phyloP scores from a whole-genome alignment of 2,113 vertebrate species.

The Apaloderma vittatum region DNA sequence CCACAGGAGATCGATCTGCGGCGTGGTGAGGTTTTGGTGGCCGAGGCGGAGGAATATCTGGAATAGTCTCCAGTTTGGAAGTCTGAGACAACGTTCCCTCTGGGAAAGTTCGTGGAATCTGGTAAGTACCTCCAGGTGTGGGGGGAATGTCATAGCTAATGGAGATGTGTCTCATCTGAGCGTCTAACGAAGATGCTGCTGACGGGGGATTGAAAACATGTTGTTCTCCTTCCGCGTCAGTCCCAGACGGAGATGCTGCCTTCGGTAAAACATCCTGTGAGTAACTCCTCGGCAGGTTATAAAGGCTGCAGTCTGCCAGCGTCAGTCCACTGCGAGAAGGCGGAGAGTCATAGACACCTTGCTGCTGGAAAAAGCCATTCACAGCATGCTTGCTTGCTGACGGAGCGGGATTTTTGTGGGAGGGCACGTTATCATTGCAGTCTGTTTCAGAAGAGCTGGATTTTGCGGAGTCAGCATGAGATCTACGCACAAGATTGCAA shows the following conservation, averaged over 20 bases:
- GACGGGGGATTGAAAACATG: constrained; percentile 88
- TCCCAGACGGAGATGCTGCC: constrained; percentile 80
- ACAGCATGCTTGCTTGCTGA: constrained; percentile 85
- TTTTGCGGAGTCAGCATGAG: constrained; percentile 88
- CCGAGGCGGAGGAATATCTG: constrained; percentile 92
- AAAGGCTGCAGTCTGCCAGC: constrained; percentile 86
- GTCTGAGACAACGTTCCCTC: constrained; percentile 80
- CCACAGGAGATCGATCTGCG: constrained; percentile 92
- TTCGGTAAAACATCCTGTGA: constrained; percentile 94
- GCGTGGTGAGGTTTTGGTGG: constrained; percentile 91
- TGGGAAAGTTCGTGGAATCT: constrained; percentile 89
- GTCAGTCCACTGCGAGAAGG: constrained; percentile 84
- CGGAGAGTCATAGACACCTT: constrained; percentile 89
- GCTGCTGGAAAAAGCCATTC: constrained; percentile 92
- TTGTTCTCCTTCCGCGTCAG: constrained; percentile 86
- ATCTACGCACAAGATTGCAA: constrained; percentile 74
- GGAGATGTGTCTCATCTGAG: constrained; percentile 89
- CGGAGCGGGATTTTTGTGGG: constrained; percentile 85
- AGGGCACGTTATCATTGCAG: constrained; percentile 95
- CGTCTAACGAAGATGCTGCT: constrained; percentile 85
- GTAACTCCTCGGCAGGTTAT: constrained; percentile 93
- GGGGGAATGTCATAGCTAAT: constrained; percentile 96
- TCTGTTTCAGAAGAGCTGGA: constrained; percentile 94
- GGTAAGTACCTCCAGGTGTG: constrained; percentile 91
- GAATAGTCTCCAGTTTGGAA: constrained; percentile 81